Evolutionary conservation across 2,797 vertebrate genomes (phyloP).

Genomic region (Columba guinea): DNA sequence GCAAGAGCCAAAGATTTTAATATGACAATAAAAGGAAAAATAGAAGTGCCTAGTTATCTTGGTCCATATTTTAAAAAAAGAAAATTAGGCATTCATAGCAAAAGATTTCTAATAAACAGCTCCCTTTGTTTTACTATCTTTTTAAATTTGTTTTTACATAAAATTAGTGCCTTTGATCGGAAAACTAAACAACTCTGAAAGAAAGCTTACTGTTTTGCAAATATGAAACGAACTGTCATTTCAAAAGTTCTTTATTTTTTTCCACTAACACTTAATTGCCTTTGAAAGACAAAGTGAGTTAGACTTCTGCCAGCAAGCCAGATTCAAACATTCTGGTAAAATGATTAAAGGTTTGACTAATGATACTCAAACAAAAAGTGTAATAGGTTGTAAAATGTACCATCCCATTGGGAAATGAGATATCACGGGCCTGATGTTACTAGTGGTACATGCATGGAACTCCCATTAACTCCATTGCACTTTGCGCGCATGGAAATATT

Average conservation of each 20-base stretch:
- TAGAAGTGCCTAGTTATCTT: neutral
- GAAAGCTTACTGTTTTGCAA: constrained; percentile 13
- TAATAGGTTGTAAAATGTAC: constrained; percentile 70
- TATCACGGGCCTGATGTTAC: constrained; percentile 45
- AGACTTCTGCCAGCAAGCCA: constrained; percentile 28
- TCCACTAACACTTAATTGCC: constrained; percentile 47
- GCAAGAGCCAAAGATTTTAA: constrained; percentile 42
- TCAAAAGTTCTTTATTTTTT: constrained; percentile 52
- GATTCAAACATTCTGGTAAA: constrained; percentile 67
- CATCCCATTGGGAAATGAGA: constrained; percentile 51
- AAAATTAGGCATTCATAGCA: neutral
- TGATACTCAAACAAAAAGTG: constrained; percentile 65
- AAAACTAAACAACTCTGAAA: neutral
- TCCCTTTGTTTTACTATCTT: neutral
- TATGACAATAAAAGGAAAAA: constrained; percentile 5
- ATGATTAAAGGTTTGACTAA: constrained; percentile 72
- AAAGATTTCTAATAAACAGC: neutral
- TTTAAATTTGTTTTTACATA: neutral
- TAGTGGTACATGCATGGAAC: constrained; percentile 45
- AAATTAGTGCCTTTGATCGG: neutral
- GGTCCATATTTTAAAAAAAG: neutral
- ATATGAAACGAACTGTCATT: constrained; percentile 17
- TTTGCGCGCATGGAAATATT: constrained; percentile 31
- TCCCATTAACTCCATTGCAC: constrained; percentile 43
- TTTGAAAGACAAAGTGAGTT: constrained; percentile 62